phyloP scores from a whole-genome alignment of 2,888 invertebrate species.

The Dasysyrphus albostriatus region DNA sequence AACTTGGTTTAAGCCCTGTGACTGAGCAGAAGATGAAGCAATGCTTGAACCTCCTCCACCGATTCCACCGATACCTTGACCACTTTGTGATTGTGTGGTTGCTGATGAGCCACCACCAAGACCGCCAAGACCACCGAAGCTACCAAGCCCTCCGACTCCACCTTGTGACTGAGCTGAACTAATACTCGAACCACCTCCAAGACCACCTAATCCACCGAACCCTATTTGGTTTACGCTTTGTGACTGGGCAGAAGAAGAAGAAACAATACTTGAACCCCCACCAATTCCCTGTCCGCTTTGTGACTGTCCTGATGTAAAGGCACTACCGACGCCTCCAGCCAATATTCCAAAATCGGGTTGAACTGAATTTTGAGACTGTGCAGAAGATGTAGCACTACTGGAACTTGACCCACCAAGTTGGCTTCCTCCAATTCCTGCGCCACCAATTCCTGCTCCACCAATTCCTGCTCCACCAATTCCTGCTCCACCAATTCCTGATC shows the following conservation, averaged over 20 bases:
- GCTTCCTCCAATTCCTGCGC: too few species aligned
- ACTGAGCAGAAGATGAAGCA: constrained; percentile 3
- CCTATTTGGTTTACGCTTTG: not conserved
- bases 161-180: constrained; percentile 11
- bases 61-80: constrained; percentile 33
- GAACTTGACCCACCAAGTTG: too few species aligned
- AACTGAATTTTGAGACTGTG: not conserved
- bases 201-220: constrained; percentile 3
- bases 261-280: constrained; percentile 11
- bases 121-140: not conserved
- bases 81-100: constrained; percentile 12
- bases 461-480: too few species aligned
- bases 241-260: not conserved
- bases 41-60: not conserved
- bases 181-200: constrained; percentile 20
- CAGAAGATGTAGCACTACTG: too few species aligned
- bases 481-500: too few species aligned
- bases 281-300: constrained; percentile 22
- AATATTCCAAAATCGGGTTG: constrained; percentile 14
- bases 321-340: constrained; percentile 33
- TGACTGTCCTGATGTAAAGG: constrained; percentile 16
- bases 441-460: too few species aligned
- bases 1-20: constrained; percentile 11
- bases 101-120: constrained; percentile 15
- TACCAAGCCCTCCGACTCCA: constrained; percentile 12